Conservation (phyloP, 1,140 invertebrate species). For the Drosophila lacertosa region DNA sequence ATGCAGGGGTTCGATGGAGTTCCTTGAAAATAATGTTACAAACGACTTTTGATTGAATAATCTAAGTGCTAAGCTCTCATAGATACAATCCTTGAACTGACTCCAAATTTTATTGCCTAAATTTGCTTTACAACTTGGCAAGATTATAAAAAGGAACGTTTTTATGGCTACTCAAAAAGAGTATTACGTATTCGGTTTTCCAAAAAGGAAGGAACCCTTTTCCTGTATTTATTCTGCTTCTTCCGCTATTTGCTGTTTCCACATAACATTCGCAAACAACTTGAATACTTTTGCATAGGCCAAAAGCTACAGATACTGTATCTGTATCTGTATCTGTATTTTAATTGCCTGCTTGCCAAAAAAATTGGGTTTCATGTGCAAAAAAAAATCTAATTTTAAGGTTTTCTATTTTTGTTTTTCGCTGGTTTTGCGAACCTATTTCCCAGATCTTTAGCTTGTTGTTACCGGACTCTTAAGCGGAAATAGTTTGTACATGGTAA, state of each 20-base stretch:
- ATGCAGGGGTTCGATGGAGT: neutral
- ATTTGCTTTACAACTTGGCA: too few relatives aligned
- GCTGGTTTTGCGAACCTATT: slow-evolving; percentile 34
- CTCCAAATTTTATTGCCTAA: too few relatives aligned
- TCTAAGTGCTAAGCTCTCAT: too few relatives aligned
- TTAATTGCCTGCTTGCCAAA: slow-evolving; percentile 55
- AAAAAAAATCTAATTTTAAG: slow-evolving; percentile 55
- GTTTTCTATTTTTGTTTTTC: slow-evolving; percentile 28
- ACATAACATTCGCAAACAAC: slow-evolving; percentile 15
- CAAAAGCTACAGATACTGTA: slow-evolving; percentile 36
- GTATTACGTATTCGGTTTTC: neutral
- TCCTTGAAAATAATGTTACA: too few relatives aligned
- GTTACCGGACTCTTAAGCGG: slow-evolving; percentile 51
- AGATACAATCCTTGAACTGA: too few relatives aligned
- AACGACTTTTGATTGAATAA: too few relatives aligned
- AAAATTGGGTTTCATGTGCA: slow-evolving; percentile 68
- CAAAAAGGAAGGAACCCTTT: neutral
- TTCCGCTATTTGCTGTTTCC: neutral
- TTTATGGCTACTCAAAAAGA: neutral
- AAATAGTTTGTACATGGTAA: slow-evolving; percentile 65
- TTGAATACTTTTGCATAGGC: slow-evolving; percentile 16
- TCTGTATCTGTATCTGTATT: slow-evolving; percentile 43
- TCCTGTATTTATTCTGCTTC: neutral
- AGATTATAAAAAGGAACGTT: too few relatives aligned
- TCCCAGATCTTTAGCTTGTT: slow-evolving; percentile 49